Percentiles rank a stretch among this genome's conserved stretches.
Conservation (phyloP, 2,113 vertebrate genomes). For the Girardinichthys multiradiatus region DNA sequence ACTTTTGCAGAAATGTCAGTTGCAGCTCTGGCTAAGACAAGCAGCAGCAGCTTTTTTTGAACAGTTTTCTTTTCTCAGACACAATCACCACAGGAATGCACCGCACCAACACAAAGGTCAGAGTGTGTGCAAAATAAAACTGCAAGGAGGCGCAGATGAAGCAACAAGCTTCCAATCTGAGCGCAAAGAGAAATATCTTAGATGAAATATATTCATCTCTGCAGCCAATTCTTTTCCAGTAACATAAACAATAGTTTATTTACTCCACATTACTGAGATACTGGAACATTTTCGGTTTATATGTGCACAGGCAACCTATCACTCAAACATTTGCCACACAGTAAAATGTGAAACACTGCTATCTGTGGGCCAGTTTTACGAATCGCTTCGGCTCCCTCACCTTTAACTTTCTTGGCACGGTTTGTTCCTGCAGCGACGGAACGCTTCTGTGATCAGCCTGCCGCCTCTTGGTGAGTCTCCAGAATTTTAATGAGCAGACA, state of each 20-base stretch:
- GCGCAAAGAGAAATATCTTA: background rate
- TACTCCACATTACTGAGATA: too few species aligned
- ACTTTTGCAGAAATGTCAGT: conserved; percentile 35
- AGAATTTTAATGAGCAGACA: background rate
- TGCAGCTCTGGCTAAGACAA: conserved; percentile 21
- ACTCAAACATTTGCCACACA: too few species aligned
- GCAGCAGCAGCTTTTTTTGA: conserved; percentile 36
- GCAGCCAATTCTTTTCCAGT: background rate
- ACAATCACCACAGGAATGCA: conserved; percentile 58
- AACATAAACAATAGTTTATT: background rate
- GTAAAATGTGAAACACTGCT: conserved; percentile 33
- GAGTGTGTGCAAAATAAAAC: conserved; percentile 19
- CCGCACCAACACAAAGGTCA: conserved; percentile 36
- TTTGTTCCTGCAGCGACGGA: background rate
- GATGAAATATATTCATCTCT: background rate
- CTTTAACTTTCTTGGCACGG: background rate
- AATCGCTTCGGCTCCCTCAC: conserved; percentile 13
- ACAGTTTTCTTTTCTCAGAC: conserved; percentile 57
- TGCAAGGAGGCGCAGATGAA: conserved; percentile 10
- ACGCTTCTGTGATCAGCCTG: conserved; percentile 22
- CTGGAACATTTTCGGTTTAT: background rate
- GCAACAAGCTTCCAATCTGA: background rate
- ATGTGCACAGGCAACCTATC: too few species aligned
- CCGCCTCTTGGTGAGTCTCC: conserved; percentile 23
- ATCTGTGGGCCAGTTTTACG: conserved; percentile 24